A percentile compares a stretch with the other conserved stretches of the same genome.
Conservation (phyloP, 2,797 vertebrate genomes). For the Pseudocheirus occidentalis region DNA sequence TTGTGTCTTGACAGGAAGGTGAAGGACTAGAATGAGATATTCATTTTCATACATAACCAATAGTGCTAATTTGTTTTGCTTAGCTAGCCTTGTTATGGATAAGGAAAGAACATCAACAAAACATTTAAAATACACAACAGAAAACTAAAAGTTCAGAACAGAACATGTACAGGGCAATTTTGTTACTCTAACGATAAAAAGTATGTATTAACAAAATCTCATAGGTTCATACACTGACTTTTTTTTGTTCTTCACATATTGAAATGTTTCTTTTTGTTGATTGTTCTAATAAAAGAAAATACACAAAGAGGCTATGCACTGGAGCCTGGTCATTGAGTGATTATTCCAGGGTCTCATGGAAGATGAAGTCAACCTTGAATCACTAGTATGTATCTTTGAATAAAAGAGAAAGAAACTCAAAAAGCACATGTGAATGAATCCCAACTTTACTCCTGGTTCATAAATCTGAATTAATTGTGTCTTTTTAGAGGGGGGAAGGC, state of each 20-base stretch:
- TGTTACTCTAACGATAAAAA: not conserved
- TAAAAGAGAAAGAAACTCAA: not conserved
- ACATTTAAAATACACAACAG: not conserved
- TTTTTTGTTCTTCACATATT: not conserved
- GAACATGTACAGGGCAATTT: not conserved
- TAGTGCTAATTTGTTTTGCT: not conserved
- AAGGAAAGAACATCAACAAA: not conserved
- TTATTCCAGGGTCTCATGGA: not conserved
- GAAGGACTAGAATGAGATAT: not conserved
- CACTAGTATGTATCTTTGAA: not conserved
- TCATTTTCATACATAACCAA: not conserved
- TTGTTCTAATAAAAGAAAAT: not conserved
- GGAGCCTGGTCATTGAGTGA: not conserved
- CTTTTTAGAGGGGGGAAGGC: not conserved
- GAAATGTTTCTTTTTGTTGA: not conserved
- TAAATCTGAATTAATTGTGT: not conserved
- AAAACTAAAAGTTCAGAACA: not conserved
- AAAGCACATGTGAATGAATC: not conserved
- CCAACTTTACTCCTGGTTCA: not conserved
- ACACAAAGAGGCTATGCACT: not conserved
- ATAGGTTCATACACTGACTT: not conserved
- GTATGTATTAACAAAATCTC: not conserved
- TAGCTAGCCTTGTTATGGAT: not conserved
- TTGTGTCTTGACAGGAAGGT: not conserved
- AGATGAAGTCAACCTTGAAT: not conserved